Base-by-base conservation (phyloP, 2,113 vertebrate genomes). In the Oncorhynchus tshawytscha region DNA sequence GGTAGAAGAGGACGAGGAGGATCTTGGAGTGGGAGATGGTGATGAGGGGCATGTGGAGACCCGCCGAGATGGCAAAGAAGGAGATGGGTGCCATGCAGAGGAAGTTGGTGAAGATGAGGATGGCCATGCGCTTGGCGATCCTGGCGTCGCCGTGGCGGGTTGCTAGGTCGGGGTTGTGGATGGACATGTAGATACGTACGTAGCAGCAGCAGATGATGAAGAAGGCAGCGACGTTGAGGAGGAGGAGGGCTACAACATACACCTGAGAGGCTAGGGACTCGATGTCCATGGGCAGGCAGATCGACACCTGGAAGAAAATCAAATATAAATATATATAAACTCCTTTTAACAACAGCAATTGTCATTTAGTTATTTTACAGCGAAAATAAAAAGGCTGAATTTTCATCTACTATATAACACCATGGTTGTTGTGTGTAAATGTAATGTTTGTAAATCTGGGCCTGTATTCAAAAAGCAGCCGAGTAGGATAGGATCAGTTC, bases 61-160 rank as follows among this genome's bases (percentile, higher is more conserved):
- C 96, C 0, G 97, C 97, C 0, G 96, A 98, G 85, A 99, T 96
- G 72, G 97, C 97, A 49, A 98, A 99, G 84, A 98, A 98, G 3
- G 96, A 97, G 82, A 99, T 99, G 0, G 97, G 97, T 0, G 96
- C 97, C 95, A 97, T 96, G 90, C 97, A 99, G 18, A 94, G 90
- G 68, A 99, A 98, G 85, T 99, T 95, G 0, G 96, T 99, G 89
- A 99, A 99, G 87, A 98, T 96, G n/a, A 99, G 93, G 67, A 99
- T 82, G 0, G 97, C 97, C 97, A 99, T 99, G 76, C 95, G 95
- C 82, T 98, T 98, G 80, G 97, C 96, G 0, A 97, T 93, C 82
- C 95, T 96, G 45, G 95, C 92, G 20, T 99, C 96, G 76, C 95
- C 95, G 29, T 93, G 91, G 29, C 92, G 94, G 1, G 94, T 90